phyloP scores from a whole-genome alignment of 2,888 invertebrate species.

The Nemoura dubitans region DNA sequence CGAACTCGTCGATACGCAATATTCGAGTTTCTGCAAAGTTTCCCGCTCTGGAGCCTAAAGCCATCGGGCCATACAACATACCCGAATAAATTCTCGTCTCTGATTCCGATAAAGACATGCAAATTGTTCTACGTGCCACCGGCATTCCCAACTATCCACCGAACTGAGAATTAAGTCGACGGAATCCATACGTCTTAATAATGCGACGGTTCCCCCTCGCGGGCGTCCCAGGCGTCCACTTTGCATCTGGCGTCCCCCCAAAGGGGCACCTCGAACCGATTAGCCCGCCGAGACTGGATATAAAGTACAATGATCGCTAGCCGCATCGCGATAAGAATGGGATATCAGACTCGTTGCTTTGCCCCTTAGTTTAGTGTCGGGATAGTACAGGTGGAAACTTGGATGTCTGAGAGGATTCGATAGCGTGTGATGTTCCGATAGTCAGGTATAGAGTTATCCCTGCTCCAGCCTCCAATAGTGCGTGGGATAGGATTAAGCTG shows the following conservation, averaged over 20 bases:
- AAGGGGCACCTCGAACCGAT: slow-evolving; percentile 8
- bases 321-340: slow-evolving; percentile 19
- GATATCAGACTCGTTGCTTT: neutral
- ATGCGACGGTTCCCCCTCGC: neutral
- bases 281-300: slow-evolving; percentile 13
- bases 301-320: neutral
- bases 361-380: neutral
- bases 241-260: slow-evolving; percentile 23
- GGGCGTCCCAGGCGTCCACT: slow-evolving; percentile 5
- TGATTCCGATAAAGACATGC: slow-evolving; percentile 12
- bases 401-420: neutral
- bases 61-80: neutral
- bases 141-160: neutral
- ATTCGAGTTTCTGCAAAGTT: neutral
- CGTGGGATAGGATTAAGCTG: too few species aligned
- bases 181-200: slow-evolving; percentile 18
- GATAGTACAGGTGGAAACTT: neutral
- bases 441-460: neutral
- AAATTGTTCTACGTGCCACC: neutral
- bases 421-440: neutral
- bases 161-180: slow-evolving; percentile 3
- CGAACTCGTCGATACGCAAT: neutral
- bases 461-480: neutral
- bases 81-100: neutral
- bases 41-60: neutral